A percentile compares a stretch with the other conserved stretches of the same genome.
Conservation (phyloP, 92 coral and sea anemone genomes). For the Epizoanthus stellaris region DNA sequence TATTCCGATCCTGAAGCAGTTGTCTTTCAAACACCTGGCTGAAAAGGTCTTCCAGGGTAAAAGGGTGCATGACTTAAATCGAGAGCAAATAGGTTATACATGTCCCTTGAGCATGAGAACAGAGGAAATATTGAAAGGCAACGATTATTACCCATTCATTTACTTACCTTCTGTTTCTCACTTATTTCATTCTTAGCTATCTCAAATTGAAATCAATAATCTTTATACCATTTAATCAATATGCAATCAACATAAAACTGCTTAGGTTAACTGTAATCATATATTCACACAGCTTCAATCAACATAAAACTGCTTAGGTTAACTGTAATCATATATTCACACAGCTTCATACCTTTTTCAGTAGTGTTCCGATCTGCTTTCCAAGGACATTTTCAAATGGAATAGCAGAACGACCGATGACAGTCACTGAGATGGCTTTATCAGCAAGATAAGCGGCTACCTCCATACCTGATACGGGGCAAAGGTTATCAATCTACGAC, state of each 20-base stretch:
- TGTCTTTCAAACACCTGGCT: no score
- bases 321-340: neutral
- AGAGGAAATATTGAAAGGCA: no score
- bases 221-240: no score
- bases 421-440: slow-evolving; percentile 90
- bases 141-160: no score
- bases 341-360: slow-evolving; percentile 74
- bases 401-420: slow-evolving; percentile 78
- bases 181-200: no score
- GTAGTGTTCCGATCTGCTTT: slow-evolving; percentile 77
- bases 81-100: no score
- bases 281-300: neutral
- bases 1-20: no score
- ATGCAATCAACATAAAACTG: neutral
- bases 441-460: slow-evolving; percentile 87
- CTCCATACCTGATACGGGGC: slow-evolving; percentile 76
- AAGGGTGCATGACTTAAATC: no score
- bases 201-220: no score
- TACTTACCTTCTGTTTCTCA: no score
- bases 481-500: neutral
- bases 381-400: slow-evolving; percentile 93
- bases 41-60: no score
- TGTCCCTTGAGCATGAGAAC: no score
- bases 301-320: neutral
- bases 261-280: neutral